Base-by-base conservation (phyloP, 2,113 vertebrate genomes). In the Eclectus roratus region DNA sequence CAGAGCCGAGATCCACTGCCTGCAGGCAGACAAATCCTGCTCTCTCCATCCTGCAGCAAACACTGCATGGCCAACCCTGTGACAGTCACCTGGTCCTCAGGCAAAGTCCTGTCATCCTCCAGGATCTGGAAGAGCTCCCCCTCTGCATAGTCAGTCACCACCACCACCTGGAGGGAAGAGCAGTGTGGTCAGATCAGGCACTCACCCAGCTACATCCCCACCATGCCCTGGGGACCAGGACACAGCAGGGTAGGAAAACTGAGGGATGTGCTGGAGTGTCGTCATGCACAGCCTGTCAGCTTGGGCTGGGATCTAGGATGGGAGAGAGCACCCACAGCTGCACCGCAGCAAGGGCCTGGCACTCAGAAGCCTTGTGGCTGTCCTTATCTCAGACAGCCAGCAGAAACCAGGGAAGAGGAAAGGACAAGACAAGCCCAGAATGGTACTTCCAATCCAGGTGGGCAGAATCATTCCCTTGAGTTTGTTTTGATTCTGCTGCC, bases 101-200 rank as follows among this genome's bases (percentile, higher is more conserved):
- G 98, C 94, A 99, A 97, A 50, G 93, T 98, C 11, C 99, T 99
- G 72, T 99, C 99, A 41, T 99, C 99, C 95, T 99, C 99, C 77
- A 99, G 97, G 88, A 99, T 99, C 97, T 99, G 99, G 95, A 99
- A 99, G 80, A 99, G 98, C 82, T 99, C 99, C 21, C 99, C 99
- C 80, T 99, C 99, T 44, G 99, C 99, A 11, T 99, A 99, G 83
- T 99, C 99, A 7, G 99, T 99, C 86, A 99, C 99, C 82, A 99
- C 98, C 74, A 99, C 99, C 77, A 99, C 99, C 99, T 99, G 95
- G 64, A 72, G 73, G 29, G 91, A 81, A 94, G 28, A 93, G 16
- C 21, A 74, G 37, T 24, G 50, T 29, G 31, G 63, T 63, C 47
- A 80, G 28, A 83, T 50, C 68, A 46, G 37, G 37, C 16, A 61